phyloP scores from a whole-genome alignment of 2,113 vertebrate genomes.

The Phrynosoma blainvillii region DNA sequence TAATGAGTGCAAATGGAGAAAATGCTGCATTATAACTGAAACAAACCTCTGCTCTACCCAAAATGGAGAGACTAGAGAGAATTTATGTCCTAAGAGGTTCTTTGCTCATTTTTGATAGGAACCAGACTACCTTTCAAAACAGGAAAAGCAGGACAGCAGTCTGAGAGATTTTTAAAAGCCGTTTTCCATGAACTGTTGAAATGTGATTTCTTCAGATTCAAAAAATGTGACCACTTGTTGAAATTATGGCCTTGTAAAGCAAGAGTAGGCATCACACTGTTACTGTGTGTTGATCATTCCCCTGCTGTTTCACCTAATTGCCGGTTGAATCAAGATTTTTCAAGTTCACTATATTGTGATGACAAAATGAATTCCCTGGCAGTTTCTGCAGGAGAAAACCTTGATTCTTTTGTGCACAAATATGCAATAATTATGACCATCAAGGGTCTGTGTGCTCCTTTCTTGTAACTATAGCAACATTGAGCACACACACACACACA shows the following conservation, averaged over 20 bases:
- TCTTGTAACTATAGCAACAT: slow-evolving; percentile 66
- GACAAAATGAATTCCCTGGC: slow-evolving; percentile 45
- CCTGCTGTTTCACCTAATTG: slow-evolving; percentile 47
- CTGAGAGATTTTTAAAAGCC: slow-evolving; percentile 65
- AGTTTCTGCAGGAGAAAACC: slow-evolving; percentile 51
- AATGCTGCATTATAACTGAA: slow-evolving; percentile 56
- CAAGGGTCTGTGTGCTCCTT: slow-evolving; percentile 53
- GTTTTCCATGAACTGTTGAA: slow-evolving; percentile 53
- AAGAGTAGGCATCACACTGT: slow-evolving; percentile 61
- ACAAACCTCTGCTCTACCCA: slow-evolving; percentile 27
- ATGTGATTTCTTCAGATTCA: slow-evolving; percentile 53
- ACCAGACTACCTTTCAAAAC: slow-evolving; percentile 63
- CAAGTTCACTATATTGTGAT: slow-evolving; percentile 42
- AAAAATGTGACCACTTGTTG: slow-evolving; percentile 65
- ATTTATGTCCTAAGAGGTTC: slow-evolving; percentile 23
- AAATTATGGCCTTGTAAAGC: slow-evolving; percentile 65
- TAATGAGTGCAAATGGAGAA: slow-evolving; percentile 49
- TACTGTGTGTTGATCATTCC: slow-evolving; percentile 69
- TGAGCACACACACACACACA: neutral
- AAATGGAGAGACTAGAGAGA: slow-evolving; percentile 39
- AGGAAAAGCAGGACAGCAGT: slow-evolving; percentile 48
- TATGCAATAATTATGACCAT: slow-evolving; percentile 55
- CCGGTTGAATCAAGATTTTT: slow-evolving; percentile 43
- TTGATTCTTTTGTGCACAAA: slow-evolving; percentile 55
- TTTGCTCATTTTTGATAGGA: slow-evolving; percentile 65